Percentiles rank a stretch among this genome's conserved stretches.
These are phyloP conservation scores for Nyctereutes procyonoides DNA, from an alignment of 2,113 vertebrate species.

Conservation along the genomic window DNA sequence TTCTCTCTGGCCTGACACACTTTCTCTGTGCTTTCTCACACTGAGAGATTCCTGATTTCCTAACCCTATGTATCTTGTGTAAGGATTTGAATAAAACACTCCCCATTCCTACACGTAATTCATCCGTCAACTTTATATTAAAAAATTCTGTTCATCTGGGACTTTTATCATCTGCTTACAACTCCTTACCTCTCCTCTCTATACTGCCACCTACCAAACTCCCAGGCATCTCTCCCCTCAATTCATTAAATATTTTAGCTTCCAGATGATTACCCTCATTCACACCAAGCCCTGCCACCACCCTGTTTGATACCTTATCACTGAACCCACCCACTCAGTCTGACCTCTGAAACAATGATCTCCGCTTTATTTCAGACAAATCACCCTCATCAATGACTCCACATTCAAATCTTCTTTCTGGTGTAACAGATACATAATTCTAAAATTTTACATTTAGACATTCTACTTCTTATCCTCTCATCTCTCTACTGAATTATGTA, in stretches of 20 bases:
- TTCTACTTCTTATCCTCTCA: not conserved
- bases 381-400: not conserved
- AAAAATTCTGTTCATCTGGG: not conserved
- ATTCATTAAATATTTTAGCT: not conserved
- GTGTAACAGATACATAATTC: not conserved
- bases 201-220: not conserved
- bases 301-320: not conserved
- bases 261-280: not conserved
- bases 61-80: not conserved
- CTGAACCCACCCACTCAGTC: not conserved
- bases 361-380: not conserved
- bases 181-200: not conserved
- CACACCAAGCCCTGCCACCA: not conserved
- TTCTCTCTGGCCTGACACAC: not conserved
- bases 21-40: slow-evolving; percentile 1
- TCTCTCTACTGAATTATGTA: not conserved
- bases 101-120: not conserved
- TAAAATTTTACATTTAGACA: not conserved
- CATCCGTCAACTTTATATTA: not conserved
- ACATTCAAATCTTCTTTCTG: not conserved
- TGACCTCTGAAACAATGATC: not conserved
- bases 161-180: not conserved
- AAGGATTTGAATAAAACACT: not conserved
- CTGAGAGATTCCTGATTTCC: not conserved
- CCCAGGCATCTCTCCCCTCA: not conserved